Base-by-base conservation (phyloP, 2,888 invertebrate genomes). In the Stenodema calcarata region DNA sequence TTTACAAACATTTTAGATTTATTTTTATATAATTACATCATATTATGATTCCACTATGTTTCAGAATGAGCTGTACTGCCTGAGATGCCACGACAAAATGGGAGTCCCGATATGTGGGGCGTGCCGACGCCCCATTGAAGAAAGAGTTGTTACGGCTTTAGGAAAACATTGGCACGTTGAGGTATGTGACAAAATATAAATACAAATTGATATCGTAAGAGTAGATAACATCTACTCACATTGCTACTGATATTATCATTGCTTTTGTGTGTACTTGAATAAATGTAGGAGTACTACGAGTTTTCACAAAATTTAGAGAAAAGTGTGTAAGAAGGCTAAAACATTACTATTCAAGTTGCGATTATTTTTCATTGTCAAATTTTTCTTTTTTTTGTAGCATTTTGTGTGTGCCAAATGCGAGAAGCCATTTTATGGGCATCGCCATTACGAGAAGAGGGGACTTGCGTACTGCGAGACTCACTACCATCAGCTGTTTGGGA, bases 41-140 rank as follows among this genome's bases (percentile, higher is more conserved):
- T 73, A 35, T 12, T 7, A 35, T 41, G 7, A 6, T 54, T 11
- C 16, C 28, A 54, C n/a, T 1, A 30, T 41, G 86, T 92, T 91
- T 14, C 90, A 95, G 96, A 97, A 97, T 91, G 99, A 99, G 90
- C 92, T 99, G 86, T 99, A 99, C 92, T 99, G 99, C 91, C 93
- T 99, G 89, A 95, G 99, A 85, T 99, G 99, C 91, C 99, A 99
- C 91, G 99, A 99, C 92, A 99, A 99, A 93, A 99, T 99, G 99
- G 99, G 99, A 41, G 98, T 99, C 89, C 99, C 99, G n/a, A 99
- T 99, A 90, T 99, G 99, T 91, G 99, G 99, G 42, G 99, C 99
- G 82, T 99, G 99, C 91, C 95, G 99, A 82, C 95, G 99, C 41
- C 99, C 99, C 0, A 99, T 99, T 89, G 99, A 99, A 91, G 99